These are phyloP conservation scores for Albula goreensis DNA, from an alignment of 2,113 vertebrate species.

Conservation along the genomic window DNA sequence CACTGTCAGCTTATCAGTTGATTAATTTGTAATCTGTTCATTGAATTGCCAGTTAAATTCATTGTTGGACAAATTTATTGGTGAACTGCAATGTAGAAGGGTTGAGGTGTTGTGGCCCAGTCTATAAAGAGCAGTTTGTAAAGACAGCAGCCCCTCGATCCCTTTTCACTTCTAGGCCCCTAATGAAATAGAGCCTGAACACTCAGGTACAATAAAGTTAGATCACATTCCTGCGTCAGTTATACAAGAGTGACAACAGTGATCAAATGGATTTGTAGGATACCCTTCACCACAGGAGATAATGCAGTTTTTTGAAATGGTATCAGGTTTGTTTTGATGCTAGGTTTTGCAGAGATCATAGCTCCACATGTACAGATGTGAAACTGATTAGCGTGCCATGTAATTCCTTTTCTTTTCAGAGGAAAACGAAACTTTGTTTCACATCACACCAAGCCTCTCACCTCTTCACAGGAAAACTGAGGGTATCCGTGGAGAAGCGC, in stretches of 20 bases:
- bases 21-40: not conserved
- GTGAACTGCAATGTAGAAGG: not conserved
- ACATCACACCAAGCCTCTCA: not conserved
- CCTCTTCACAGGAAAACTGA: not conserved
- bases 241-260: not conserved
- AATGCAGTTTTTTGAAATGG: not conserved
- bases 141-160: not conserved
- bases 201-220: not conserved
- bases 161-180: not conserved
- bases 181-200: not conserved
- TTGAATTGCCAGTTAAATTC: not conserved
- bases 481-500: not conserved
- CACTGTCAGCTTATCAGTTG: not conserved
- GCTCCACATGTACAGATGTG: too few relatives aligned
- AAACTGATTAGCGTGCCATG: not conserved
- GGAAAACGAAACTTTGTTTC: not conserved
- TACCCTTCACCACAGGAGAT: not conserved
- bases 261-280: not conserved
- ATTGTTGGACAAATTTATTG: not conserved
- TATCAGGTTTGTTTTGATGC: too few relatives aligned
- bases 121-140: not conserved
- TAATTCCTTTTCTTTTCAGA: not conserved
- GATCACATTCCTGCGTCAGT: not conserved
- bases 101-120: not conserved
- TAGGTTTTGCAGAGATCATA: too few relatives aligned